These are phyloP conservation scores for Setophaga coronata DNA, from an alignment of 2,113 vertebrate species.

Conservation along the genomic window DNA sequence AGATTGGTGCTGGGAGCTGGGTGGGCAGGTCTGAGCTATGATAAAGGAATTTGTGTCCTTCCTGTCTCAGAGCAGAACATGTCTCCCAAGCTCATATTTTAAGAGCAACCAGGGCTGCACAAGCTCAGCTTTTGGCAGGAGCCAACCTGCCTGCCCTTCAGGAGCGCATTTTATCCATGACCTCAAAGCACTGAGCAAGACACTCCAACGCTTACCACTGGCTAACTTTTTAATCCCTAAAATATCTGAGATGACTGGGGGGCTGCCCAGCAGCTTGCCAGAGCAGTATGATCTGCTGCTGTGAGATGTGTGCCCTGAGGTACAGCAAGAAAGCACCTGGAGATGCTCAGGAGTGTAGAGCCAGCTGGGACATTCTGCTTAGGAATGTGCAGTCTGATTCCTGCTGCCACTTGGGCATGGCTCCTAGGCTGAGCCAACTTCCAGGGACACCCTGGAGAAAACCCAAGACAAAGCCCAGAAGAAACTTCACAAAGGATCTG, in stretches of 20 bases:
- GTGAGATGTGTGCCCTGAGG: background rate
- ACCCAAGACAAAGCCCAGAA: background rate
- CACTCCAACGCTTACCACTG: background rate
- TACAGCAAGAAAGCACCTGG: accelerated
- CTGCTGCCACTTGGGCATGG: background rate
- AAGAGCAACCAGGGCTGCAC: background rate
- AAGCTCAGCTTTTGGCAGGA: background rate
- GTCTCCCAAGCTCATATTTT: background rate
- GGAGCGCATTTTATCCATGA: background rate
- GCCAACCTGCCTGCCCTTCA: background rate
- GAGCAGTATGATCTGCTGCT: background rate
- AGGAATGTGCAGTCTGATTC: background rate
- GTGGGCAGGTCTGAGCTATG: background rate
- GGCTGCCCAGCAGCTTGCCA: background rate
- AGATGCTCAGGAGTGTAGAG: background rate
- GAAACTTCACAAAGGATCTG: background rate
- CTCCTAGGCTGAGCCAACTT: background rate
- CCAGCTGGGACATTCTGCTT: accelerated
- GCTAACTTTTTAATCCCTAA: background rate
- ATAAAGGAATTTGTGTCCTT: background rate
- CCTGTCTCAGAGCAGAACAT: background rate
- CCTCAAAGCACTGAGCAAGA: background rate
- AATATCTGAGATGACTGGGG: background rate
- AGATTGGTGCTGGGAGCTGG: background rate
- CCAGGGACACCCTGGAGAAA: background rate